phyloP scores from a whole-genome alignment of 2,888 invertebrate genomes.

The Scaptomyza polygonia region DNA sequence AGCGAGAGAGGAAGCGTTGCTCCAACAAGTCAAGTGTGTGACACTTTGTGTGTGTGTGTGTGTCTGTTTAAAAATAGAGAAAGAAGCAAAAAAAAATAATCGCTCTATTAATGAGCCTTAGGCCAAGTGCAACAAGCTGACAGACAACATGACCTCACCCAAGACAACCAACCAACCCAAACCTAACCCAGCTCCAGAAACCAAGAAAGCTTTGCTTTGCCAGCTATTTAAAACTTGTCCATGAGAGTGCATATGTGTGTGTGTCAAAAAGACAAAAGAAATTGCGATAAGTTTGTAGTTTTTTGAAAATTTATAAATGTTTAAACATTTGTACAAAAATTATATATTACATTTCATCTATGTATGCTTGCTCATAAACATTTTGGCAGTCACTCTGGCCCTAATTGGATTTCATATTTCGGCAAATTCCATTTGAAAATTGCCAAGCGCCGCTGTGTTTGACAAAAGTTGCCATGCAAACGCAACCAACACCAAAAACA shows the following conservation, averaged over 20 bases:
- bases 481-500: slow-evolving; percentile 31
- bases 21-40: slow-evolving; percentile 25
- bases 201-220: slow-evolving; percentile 8
- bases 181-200: slow-evolving; percentile 41
- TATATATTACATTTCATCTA: background rate
- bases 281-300: background rate
- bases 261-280: slow-evolving; percentile 7
- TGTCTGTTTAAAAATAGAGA: slow-evolving; percentile 30
- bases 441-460: slow-evolving; percentile 27
- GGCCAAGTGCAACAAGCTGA: slow-evolving; percentile 80
- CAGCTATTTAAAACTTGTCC: slow-evolving; percentile 49
- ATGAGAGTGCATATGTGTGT: slow-evolving; percentile 14
- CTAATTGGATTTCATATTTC: slow-evolving; percentile 67
- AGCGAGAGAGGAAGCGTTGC: background rate
- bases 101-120: slow-evolving; percentile 75
- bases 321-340: background rate
- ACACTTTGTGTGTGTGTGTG: slow-evolving; percentile 37
- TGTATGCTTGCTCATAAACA: background rate
- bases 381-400: slow-evolving; percentile 8
- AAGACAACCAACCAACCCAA: slow-evolving; percentile 44
- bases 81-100: slow-evolving; percentile 61
- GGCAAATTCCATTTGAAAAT: slow-evolving; percentile 28
- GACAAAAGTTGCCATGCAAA: slow-evolving; percentile 75
- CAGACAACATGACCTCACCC: slow-evolving; percentile 72
- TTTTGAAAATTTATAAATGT: slow-evolving; percentile 1